These are phyloP conservation scores for Rynchops niger DNA, from an alignment of 2,113 vertebrate species.

Conservation along the genomic window DNA sequence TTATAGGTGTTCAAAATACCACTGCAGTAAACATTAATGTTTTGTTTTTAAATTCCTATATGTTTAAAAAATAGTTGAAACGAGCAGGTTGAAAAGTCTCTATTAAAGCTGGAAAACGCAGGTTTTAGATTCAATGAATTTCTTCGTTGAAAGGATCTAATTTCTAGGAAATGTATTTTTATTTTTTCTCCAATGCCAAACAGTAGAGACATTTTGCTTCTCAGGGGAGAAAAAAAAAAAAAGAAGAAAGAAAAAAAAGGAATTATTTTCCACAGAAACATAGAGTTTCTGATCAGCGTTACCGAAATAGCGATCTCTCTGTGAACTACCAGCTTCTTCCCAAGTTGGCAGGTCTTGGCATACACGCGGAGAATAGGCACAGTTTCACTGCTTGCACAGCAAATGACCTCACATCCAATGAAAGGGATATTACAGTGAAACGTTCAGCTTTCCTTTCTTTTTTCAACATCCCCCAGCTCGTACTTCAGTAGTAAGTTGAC, in stretches of 20 bases:
- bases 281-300: not conserved
- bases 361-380: not conserved
- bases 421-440: not conserved
- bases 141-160: not conserved
- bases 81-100: not conserved
- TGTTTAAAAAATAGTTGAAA: not conserved
- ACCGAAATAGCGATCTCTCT: not conserved
- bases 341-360: not conserved
- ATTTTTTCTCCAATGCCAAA: not conserved
- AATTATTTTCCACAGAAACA: not conserved
- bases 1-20: not conserved
- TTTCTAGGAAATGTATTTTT: not conserved
- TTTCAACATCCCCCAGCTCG: not conserved
- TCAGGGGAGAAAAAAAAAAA: too few relatives aligned
- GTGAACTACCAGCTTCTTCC: not conserved
- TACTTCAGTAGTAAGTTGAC: not conserved
- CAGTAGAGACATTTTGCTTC: not conserved
- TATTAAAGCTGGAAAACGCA: not conserved
- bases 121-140: not conserved
- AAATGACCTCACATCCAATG: not conserved
- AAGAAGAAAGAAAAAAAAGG: fast-evolving
- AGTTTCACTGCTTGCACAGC: not conserved
- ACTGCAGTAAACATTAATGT: not conserved
- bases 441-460: not conserved
- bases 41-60: not conserved